Percentiles rank a stretch among this genome's conserved stretches.
Evolutionary conservation across 2,888 invertebrate species (phyloP).

Genomic region (Brassicogethes aeneus): DNA sequence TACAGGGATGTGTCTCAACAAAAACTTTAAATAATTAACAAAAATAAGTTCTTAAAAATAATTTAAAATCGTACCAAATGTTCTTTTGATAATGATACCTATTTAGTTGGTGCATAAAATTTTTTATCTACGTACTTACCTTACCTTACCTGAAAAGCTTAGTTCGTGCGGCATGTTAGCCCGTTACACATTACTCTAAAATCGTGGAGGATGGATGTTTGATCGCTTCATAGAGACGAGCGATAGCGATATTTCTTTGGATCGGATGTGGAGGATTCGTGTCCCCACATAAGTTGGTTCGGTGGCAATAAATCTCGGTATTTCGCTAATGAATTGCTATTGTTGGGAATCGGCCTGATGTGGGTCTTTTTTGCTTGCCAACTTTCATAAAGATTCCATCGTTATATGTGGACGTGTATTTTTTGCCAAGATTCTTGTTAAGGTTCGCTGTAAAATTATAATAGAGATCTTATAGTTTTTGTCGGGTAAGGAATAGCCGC

Average conservation of each 20-base stretch:
- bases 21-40: too few relatives aligned
- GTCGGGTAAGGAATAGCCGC: neutral
- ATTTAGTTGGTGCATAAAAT: too few relatives aligned
- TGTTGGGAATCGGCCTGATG: conserved; percentile 24
- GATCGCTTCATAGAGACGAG: conserved; percentile 6
- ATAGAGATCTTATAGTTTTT: conserved; percentile 30
- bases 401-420: conserved; percentile 22
- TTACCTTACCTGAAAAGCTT: too few relatives aligned
- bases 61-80: too few relatives aligned
- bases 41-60: too few relatives aligned
- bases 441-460: conserved; percentile 34
- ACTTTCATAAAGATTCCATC: conserved; percentile 28
- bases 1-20: too few relatives aligned
- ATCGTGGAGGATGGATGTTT: too few relatives aligned
- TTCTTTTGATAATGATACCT: too few relatives aligned
- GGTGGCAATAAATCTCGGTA: conserved; percentile 21
- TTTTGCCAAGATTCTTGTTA: conserved; percentile 25
- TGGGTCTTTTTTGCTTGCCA: conserved; percentile 31
- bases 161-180: too few relatives aligned
- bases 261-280: too few relatives aligned
- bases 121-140: too few relatives aligned
- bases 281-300: conserved; percentile 7
- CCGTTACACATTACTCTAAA: too few relatives aligned
- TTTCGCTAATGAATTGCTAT: conserved; percentile 27
- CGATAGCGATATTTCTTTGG: conserved; percentile 11